Percentiles rank a stretch among this genome's conserved stretches.
These are phyloP conservation scores for Carollia perspicillata DNA, from an alignment of 2,113 vertebrate genomes.

Conservation along the genomic window DNA sequence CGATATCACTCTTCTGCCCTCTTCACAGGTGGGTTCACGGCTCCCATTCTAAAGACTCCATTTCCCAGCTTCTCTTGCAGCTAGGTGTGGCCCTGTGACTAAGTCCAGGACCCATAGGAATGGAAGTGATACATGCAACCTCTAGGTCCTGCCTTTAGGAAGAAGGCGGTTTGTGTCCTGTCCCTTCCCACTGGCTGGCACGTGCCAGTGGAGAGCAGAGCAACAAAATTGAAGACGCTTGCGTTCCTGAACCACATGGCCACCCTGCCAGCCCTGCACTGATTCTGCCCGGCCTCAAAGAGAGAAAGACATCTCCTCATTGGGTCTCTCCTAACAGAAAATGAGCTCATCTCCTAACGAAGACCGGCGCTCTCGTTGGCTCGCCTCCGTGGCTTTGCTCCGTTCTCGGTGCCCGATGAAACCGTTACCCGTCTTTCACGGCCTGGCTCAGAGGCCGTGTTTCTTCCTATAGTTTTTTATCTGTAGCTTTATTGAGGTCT, in stretches of 20 bases:
- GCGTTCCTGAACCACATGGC: not conserved
- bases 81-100: not conserved
- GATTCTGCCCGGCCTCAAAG: not conserved
- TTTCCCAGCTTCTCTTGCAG: not conserved
- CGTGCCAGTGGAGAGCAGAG: not conserved
- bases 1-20: not conserved
- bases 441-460: not conserved
- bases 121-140: fast-evolving
- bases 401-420: not conserved
- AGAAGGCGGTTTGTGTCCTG: not conserved
- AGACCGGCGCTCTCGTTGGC: too few species aligned
- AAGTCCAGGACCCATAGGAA: not conserved
- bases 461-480: not conserved
- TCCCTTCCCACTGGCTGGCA: not conserved
- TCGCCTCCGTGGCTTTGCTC: not conserved
- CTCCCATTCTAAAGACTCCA: not conserved
- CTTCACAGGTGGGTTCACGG: not conserved
- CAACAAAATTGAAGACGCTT: too few species aligned
- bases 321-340: not conserved
- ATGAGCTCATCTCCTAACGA: not conserved
- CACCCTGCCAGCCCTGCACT: not conserved
- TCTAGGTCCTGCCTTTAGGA: not conserved
- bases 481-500: not conserved
- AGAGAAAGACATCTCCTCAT: not conserved
- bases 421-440: too few species aligned